These are phyloP conservation scores for Hemithea aestivaria DNA, from an alignment of 2,888 invertebrate species.

Conservation along the genomic window DNA sequence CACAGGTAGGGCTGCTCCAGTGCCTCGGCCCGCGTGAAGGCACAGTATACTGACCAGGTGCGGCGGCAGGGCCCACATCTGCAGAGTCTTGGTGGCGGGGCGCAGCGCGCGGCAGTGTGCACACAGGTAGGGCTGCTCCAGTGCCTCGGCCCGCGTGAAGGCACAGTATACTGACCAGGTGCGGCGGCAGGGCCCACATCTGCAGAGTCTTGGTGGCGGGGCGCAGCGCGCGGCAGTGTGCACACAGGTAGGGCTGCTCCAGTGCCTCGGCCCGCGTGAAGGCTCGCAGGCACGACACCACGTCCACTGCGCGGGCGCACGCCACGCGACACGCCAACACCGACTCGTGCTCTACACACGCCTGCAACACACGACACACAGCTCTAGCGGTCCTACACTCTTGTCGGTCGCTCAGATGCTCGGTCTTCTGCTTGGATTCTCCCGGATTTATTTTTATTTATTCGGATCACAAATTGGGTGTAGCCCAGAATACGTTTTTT, in stretches of 20 bases:
- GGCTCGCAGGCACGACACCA: slow-evolving; percentile 90
- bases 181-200: slow-evolving; percentile 94
- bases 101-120: background rate
- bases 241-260: slow-evolving; percentile 88
- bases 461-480: too few relatives aligned
- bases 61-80: too few relatives aligned
- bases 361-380: slow-evolving; percentile 61
- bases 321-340: slow-evolving; percentile 83
- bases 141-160: slow-evolving; percentile 20
- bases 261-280: slow-evolving; percentile 93
- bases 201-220: slow-evolving; percentile 94
- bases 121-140: background rate
- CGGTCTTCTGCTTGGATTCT: too few relatives aligned
- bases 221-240: slow-evolving; percentile 89
- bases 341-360: slow-evolving; percentile 87
- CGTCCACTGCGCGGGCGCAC: slow-evolving; percentile 90
- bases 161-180: slow-evolving; percentile 82
- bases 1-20: slow-evolving; percentile 88
- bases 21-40: too few relatives aligned
- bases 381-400: too few relatives aligned
- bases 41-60: too few relatives aligned
- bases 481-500: too few relatives aligned
- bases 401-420: too few relatives aligned
- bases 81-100: too few relatives aligned
- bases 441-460: too few relatives aligned